Conservation (phyloP, 2,797 vertebrate species). For the Labroides dimidiatus region DNA sequence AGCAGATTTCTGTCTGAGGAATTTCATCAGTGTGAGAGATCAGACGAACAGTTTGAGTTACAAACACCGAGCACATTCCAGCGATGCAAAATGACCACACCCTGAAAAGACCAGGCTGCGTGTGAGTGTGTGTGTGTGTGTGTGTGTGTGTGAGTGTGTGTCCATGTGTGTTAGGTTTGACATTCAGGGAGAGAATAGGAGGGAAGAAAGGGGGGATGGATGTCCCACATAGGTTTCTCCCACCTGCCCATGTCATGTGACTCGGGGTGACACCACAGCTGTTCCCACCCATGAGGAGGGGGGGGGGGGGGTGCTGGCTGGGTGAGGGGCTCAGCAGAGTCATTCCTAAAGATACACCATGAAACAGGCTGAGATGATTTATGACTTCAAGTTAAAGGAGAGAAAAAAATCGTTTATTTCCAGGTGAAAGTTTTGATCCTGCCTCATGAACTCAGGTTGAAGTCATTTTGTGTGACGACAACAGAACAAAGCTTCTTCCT, state of each 20-base stretch:
- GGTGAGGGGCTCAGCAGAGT: slow-evolving; percentile 35
- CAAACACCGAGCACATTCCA: slow-evolving; percentile 71
- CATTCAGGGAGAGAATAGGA: slow-evolving; percentile 64
- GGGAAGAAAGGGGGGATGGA: slow-evolving; percentile 49
- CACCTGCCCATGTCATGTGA: slow-evolving; percentile 82
- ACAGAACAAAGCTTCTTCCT: too few species aligned
- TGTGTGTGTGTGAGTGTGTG: slow-evolving; percentile 8
- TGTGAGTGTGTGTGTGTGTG: slow-evolving; percentile 4
- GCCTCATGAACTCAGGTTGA: rapidly evolving
- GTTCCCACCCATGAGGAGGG: slow-evolving; percentile 67
- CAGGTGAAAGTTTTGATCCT: neutral
- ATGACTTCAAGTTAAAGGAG: neutral
- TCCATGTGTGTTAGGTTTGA: slow-evolving; percentile 44
- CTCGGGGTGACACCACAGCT: slow-evolving; percentile 78
- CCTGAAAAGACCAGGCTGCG: slow-evolving; percentile 57
- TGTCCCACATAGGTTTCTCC: slow-evolving; percentile 72
- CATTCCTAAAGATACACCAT: slow-evolving; percentile 12
- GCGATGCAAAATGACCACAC: slow-evolving; percentile 70
- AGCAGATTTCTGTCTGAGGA: slow-evolving; percentile 47
- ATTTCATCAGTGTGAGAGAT: slow-evolving; percentile 66
- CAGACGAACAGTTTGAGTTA: slow-evolving; percentile 67
- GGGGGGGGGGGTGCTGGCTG: slow-evolving; percentile 50
- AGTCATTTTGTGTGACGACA: too few species aligned
- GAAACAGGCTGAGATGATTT: too few species aligned
- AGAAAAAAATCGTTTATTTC: neutral